Evolutionary conservation across 2,888 invertebrate genomes (phyloP), one percentile per base, ranked within the genome.

Genomic region (Tubiluchus corallicola): DNA sequence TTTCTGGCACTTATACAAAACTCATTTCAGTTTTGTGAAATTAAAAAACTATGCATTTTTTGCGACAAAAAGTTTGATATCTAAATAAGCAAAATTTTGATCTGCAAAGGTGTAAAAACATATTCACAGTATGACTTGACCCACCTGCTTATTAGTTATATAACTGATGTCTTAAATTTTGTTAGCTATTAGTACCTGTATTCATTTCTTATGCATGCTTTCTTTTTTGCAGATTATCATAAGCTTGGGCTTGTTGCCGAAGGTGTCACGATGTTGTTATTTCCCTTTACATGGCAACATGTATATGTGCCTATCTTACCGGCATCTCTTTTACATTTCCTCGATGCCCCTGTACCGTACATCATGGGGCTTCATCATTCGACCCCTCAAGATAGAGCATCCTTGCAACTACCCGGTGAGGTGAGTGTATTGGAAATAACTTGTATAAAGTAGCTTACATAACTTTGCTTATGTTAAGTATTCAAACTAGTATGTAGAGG

Each of bases 281-380:
- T 94, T 58, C 98, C 98, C 2, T 98, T 96, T 63, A 72, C 77
- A 19, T 98, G 98, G 98, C 90, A 92, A 43, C 94, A 98, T 65
- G 94, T 98, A 2, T 98, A 98, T 66, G 98, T 96, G 48, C 98
- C 98, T 20, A 92, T 98, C 58, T 70, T 98, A 55, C 98, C 98
- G 1, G 83, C 90, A 42, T 62, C 68, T 2, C 54, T 62, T 37
- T 55, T 58, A 9, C 90, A 94, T 62, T 98, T 98, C 67, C 73
- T 98, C 40, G 98, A 99, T 67, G 98, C 98, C 3, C 98, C 98
- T 0, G 94, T 98, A 44, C 98, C 98, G 21, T 99, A 90, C 67
- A 80, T 99, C 48, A 98, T 98, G 96, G 98, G 96, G 59, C 63
- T 77, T 21, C 74, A 74, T 50, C 61, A 62, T 41, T 59, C 48